A percentile compares a stretch with the other conserved stretches of the same genome.
Conservation (phyloP, 2,888 invertebrate species). For the Podotricha telesiphe region DNA sequence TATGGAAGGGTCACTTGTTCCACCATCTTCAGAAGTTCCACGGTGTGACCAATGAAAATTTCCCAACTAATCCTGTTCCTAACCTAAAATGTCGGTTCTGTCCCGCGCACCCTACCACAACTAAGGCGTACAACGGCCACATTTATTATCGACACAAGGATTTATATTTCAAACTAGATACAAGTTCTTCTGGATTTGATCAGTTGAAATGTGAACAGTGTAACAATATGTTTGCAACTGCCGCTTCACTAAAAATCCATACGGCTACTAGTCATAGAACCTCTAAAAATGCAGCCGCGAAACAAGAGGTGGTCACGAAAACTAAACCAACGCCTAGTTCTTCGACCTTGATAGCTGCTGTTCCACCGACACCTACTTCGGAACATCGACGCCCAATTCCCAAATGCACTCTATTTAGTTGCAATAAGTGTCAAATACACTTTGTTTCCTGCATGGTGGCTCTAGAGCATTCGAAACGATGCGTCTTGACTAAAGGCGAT, state of each 20-base stretch:
- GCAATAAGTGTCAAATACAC: slow-evolving; percentile 45
- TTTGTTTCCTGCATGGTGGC: slow-evolving; percentile 39
- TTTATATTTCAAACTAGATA: not conserved
- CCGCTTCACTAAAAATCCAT: slow-evolving; percentile 38
- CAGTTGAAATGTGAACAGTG: slow-evolving; percentile 40
- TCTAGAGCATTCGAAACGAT: slow-evolving; percentile 37
- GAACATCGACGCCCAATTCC: slow-evolving; percentile 32
- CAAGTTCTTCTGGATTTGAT: not conserved
- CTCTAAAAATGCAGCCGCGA: not conserved
- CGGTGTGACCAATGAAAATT: not conserved
- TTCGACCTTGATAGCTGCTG: not conserved
- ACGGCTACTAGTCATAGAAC: slow-evolving; percentile 25
- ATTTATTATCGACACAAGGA: slow-evolving; percentile 15
- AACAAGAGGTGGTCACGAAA: slow-evolving; percentile 27
- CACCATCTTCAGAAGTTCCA: not conserved
- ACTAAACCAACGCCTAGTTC: not conserved
- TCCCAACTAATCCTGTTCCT: not conserved
- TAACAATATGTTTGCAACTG: slow-evolving; percentile 28
- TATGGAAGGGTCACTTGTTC: not conserved
- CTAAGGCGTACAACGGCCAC: slow-evolving; percentile 35
- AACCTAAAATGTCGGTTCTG: slow-evolving; percentile 28
- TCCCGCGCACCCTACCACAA: not conserved
- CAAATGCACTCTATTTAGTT: slow-evolving; percentile 43
- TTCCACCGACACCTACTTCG: not conserved
- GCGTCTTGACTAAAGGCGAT: slow-evolving; percentile 33